Base-by-base conservation (phyloP, 2,113 vertebrate genomes). In the Gallinago jamesoni region DNA sequence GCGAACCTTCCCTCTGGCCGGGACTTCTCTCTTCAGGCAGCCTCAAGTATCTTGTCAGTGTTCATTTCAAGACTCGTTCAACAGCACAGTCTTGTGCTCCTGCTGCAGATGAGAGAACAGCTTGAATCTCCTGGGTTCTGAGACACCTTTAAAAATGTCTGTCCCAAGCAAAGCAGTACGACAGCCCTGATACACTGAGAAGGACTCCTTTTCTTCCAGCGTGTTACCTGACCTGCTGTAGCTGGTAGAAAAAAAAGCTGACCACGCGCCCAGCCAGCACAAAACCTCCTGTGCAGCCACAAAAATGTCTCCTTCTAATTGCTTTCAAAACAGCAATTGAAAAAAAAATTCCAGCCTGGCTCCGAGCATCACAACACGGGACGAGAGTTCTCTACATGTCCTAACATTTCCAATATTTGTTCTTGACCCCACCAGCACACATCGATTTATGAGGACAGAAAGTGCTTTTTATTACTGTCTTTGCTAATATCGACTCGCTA, bases 231-330 rank as follows among this genome's bases (percentile, higher is more conserved):
- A 92, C 47, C 72, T 75, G 17, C 45, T 30, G 59, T 23, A 74
- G 48, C 80, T 5, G 3, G 72, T 74, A 21, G 45, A 67, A 90
- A 73, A 88, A 90, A 37, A 66, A 48, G 63, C 76, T 84, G 76
- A 93, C 83, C 27, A 41, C 2, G 7, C 0, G 0, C 50, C 22
- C 76, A 94, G 76, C 37, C 86, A 70, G 80, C 68, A 78, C 76
- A 78, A 81, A 92, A 73, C 37, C 50, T 90, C 45, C 85, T 87
- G 45, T 55, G 72, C 59, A 88, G 83, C 68, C 86, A 63, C 92
- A 95, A 68, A 93, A 94, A 92, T 55, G 59, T n/a, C 60, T 84
- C 79, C 78, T 91, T 62, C 75, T 84, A 94, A 94, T 27, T 80
- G 89, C 83, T 84, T 96, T 87, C 76, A 89, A 86, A 96, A 87